Base-by-base conservation (phyloP, 2,797 vertebrate genomes). In the Fistularia commersonii region DNA sequence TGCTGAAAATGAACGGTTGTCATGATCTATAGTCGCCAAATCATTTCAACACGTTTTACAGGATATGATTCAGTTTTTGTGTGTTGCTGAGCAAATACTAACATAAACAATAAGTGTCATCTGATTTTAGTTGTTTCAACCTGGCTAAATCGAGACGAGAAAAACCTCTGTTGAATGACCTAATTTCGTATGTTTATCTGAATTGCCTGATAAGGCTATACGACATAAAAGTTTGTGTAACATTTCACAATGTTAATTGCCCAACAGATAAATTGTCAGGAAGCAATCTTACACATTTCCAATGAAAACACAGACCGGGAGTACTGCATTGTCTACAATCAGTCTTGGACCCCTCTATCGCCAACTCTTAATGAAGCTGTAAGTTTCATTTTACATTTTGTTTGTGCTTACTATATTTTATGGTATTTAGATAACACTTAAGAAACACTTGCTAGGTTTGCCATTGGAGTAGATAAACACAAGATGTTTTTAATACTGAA, bases 291-390 rank as follows among this genome's bases (percentile, higher is more conserved):
- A 56, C 92, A 89, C 0, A 86, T 93, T 8, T 90, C 87, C 42
- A 68, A 66, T 59, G 88, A 50, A 10, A 42, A 23, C 1, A 35
- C 11, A 7, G 50, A 80, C 0, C 90, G 74, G 72, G 91, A 97
- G 15, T 99, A 93, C 74, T 99, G 95, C 60, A 78, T 97, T 8
- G 79, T 92, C 3, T 88, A 94, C 79, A 97, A 94, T 69, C 80
- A 88, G 0, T 80, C 58, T 0, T 97, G 92, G 93, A 84, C 84
- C 2, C 66, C 87, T 5, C 80, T 98, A 57, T 82, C 93, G 8
- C 44, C 70, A 41, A 89, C 81, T 7, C 84, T 93, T 11, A 75
- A 79, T 51, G 77, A 72, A 77, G 90, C 93, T 60, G 96, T 98
- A 87, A 95, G 94, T 91, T 53, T 33, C 33, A 8, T 43, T 36